Conservation (phyloP, 2,113 vertebrate genomes). For the Gopherus evgoodei region DNA sequence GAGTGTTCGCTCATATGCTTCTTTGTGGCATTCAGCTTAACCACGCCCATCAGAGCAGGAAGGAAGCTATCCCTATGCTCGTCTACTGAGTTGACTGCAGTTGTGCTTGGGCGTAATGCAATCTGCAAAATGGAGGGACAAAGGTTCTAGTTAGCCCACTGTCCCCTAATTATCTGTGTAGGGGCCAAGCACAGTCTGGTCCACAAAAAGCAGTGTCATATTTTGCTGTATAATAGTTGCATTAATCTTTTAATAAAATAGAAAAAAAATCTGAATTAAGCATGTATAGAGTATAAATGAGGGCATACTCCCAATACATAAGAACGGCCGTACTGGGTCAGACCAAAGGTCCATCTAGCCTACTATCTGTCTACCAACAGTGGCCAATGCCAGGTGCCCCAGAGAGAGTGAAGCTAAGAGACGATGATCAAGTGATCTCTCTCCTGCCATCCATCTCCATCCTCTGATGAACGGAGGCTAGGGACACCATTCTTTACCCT, state of each 20-base stretch:
- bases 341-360: too few species aligned
- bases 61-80: not conserved
- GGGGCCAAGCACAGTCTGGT: not conserved
- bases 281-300: not conserved
- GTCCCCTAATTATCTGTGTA: not conserved
- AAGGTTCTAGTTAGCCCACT: not conserved
- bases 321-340: too few species aligned
- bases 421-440: too few species aligned
- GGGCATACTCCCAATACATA: not conserved
- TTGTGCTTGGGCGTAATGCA: not conserved
- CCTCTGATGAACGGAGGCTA: too few species aligned
- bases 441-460: too few species aligned
- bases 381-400: too few species aligned
- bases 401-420: too few species aligned
- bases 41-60: not conserved
- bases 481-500: too few species aligned
- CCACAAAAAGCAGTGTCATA: not conserved
- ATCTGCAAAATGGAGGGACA: not conserved
- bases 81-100: not conserved
- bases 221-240: not conserved
- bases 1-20: too few species aligned
- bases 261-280: not conserved
- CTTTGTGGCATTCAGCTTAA: not conserved
- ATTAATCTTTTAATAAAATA: not conserved
- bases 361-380: too few species aligned